Percentiles rank a stretch among this genome's conserved stretches.
Evolutionary conservation across 2,113 vertebrate genomes (phyloP).

Genomic region (Alligator sinensis): DNA sequence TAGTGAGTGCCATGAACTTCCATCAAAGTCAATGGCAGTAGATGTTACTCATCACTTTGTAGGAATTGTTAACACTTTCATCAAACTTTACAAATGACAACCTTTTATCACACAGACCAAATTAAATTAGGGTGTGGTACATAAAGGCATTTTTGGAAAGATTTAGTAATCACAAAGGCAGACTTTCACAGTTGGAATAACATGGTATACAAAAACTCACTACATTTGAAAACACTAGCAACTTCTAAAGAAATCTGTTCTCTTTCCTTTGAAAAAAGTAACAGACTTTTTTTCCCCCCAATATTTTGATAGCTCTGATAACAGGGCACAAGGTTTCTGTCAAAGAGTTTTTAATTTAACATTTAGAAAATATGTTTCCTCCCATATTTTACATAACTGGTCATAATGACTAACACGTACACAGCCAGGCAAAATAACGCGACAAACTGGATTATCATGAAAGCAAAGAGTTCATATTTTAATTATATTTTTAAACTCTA

Average conservation of each 20-base stretch:
- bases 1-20: not conserved
- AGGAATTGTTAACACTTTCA: rapidly evolving
- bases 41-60: not conserved
- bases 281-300: rapidly evolving
- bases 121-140: not conserved
- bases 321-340: not conserved
- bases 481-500: not conserved
- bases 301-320: not conserved
- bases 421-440: not conserved
- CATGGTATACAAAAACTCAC: not conserved
- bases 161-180: not conserved
- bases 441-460: not conserved
- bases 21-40: not conserved
- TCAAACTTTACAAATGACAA: not conserved
- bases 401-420: not conserved
- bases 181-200: not conserved
- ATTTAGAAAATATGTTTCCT: not conserved
- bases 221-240: not conserved
- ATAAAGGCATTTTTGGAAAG: not conserved
- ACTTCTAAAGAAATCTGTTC: not conserved
- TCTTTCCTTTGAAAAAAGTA: not conserved
- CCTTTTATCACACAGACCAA: not conserved
- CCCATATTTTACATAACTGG: not conserved
- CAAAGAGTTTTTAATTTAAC: not conserved
- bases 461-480: not conserved